Evolutionary conservation across 2,113 vertebrate species (phyloP).

Genomic region (Ctenodactylus gundi): DNA sequence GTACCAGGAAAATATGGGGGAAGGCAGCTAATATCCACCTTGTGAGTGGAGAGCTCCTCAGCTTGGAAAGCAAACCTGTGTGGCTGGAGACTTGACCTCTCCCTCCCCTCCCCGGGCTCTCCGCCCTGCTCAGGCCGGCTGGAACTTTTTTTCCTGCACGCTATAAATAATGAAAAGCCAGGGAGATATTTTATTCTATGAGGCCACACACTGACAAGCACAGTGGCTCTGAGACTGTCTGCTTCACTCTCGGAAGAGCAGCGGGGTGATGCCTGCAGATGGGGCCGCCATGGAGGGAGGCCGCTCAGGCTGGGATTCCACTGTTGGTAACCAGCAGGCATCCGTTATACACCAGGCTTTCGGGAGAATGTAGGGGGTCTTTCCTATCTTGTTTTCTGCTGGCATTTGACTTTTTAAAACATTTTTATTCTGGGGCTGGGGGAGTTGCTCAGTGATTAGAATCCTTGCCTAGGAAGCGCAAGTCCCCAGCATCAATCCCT

Average conservation of each 20-base stretch:
- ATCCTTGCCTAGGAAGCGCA: too few species aligned
- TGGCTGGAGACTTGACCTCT: not conserved
- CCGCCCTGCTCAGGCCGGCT: not conserved
- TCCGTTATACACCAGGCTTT: not conserved
- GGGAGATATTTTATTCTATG: constrained; percentile 17
- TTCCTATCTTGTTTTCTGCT: not conserved
- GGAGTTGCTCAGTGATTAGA: too few species aligned
- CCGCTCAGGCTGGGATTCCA: not conserved
- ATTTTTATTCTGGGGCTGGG: too few species aligned
- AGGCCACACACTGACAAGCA: not conserved
- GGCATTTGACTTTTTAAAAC: not conserved
- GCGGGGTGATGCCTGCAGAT: not conserved
- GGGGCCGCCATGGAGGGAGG: not conserved
- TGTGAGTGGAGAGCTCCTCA: not conserved
- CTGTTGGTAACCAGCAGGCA: not conserved
- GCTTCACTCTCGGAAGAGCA: not conserved
- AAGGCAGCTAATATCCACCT: too few species aligned
- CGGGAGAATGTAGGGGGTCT: not conserved
- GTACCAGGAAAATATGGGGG: too few species aligned
- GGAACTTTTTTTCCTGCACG: not conserved
- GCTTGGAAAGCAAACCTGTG: not conserved
- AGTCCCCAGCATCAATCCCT: too few species aligned
- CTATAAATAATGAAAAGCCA: constrained; percentile 17
- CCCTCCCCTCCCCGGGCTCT: not conserved
- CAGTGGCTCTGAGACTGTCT: not conserved